These are phyloP conservation scores for Aphidoletes aphidimyza DNA, from an alignment of 2,888 invertebrate species.

Conservation along the genomic window DNA sequence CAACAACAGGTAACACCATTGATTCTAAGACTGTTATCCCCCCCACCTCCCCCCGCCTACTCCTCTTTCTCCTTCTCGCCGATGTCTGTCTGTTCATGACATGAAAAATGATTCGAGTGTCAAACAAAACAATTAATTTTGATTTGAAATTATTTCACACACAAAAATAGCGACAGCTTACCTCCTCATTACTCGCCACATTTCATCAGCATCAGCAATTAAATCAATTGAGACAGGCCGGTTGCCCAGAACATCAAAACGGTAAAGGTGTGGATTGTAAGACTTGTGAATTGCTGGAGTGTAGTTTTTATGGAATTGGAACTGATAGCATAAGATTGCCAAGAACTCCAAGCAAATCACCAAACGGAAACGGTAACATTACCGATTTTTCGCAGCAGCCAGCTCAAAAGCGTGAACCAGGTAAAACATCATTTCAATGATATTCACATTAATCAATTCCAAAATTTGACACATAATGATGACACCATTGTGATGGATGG, in stretches of 20 bases:
- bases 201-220: conserved; percentile 59
- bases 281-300: conserved; percentile 62
- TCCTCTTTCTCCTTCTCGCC: too few species aligned
- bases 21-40: background rate
- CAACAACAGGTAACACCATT: conserved; percentile 16
- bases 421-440: background rate
- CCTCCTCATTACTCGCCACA: background rate
- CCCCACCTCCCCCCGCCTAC: too few species aligned
- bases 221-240: conserved; percentile 60
- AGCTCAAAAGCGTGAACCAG: conserved; percentile 38
- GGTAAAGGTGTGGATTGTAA: conserved; percentile 65
- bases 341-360: conserved; percentile 61
- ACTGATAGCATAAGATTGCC: conserved; percentile 61
- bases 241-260: conserved; percentile 64
- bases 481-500: too few species aligned
- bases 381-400: conserved; percentile 56
- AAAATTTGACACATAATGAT: too few species aligned
- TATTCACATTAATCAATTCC: background rate
- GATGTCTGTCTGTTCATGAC: too few species aligned
- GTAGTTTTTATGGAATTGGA: conserved; percentile 53
- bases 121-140: conserved; percentile 57
- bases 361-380: conserved; percentile 59
- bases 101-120: conserved; percentile 57
- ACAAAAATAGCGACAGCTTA: conserved; percentile 55
- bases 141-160: too few species aligned